Percentiles rank a stretch among this genome's conserved stretches.
Conservation (phyloP, 2,888 invertebrate genomes). For the Cheilosia grossa region DNA sequence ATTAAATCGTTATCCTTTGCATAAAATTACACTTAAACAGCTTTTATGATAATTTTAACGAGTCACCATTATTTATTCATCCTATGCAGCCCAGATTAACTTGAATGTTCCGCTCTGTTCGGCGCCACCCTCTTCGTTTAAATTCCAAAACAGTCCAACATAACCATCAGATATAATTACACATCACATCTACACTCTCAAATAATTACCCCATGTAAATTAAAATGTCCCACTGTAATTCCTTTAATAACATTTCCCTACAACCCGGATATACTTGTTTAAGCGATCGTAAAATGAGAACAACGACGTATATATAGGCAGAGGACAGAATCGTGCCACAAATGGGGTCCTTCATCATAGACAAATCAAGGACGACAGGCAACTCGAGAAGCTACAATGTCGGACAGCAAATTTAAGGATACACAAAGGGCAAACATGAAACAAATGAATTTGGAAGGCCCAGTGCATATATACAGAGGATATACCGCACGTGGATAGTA, state of each 20-base stretch:
- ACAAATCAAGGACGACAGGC: conserved; percentile 47
- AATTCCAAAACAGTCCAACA: conserved; percentile 14
- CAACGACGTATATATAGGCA: not conserved
- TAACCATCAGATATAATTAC: conserved; percentile 27
- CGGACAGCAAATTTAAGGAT: not conserved
- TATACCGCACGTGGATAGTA: conserved; percentile 44
- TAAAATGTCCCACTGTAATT: conserved; percentile 11
- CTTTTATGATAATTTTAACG: conserved; percentile 10
- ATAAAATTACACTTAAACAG: not conserved
- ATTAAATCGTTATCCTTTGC: not conserved
- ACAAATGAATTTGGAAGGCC: conserved; percentile 35
- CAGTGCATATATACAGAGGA: not conserved
- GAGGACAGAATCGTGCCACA: conserved; percentile 16
- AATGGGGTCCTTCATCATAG: conserved; percentile 40
- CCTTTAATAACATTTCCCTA: conserved; percentile 6
- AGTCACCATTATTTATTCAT: conserved; percentile 17
- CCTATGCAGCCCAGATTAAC: not conserved
- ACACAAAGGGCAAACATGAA: not conserved
- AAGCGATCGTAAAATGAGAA: conserved; percentile 21
- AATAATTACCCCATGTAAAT: conserved; percentile 37
- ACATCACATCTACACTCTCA: conserved; percentile 12
- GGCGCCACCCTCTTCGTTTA: not conserved
- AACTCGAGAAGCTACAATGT: not conserved
- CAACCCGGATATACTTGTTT: conserved; percentile 22
- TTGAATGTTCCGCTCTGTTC: not conserved